phyloP scores from a whole-genome alignment of 2,797 vertebrate genomes.

The Myoxocephalus aenaeus region DNA sequence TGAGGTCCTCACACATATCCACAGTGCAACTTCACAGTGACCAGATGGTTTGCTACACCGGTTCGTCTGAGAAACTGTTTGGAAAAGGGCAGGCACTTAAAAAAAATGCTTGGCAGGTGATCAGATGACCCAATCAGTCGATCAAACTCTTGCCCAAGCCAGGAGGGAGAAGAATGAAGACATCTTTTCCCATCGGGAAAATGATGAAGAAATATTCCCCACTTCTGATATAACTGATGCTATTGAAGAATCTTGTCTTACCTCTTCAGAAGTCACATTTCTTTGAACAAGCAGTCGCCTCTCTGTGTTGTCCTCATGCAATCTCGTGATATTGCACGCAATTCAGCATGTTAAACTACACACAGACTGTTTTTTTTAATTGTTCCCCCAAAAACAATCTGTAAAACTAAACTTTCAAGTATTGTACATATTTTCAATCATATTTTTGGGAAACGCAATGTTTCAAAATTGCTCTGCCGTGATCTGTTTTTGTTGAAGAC shows the following conservation, averaged over 20 bases:
- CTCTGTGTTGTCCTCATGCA: too few species aligned
- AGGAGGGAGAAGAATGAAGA: not conserved
- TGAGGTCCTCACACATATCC: not conserved
- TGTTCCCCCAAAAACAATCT: too few species aligned
- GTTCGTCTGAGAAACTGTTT: not conserved
- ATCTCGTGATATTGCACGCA: not conserved
- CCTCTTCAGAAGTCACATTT: not conserved
- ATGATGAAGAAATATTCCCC: not conserved
- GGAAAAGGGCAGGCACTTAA: too few species aligned
- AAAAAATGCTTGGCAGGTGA: not conserved
- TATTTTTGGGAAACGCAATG: too few species aligned
- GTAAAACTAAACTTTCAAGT: too few species aligned
- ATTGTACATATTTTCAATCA: not conserved
- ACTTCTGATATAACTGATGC: not conserved
- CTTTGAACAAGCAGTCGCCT: too few species aligned
- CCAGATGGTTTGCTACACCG: not conserved
- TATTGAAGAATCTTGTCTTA: not conserved
- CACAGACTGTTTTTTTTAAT: not conserved
- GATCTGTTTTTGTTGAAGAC: not conserved
- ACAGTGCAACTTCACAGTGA: not conserved
- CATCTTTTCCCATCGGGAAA: not conserved
- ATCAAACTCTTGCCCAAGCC: not conserved
- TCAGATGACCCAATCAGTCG: not conserved
- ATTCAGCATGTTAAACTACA: not conserved
- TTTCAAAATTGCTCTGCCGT: not conserved